Evolutionary conservation across 2,888 invertebrate species (phyloP).

Genomic region (Aelia acuminata): DNA sequence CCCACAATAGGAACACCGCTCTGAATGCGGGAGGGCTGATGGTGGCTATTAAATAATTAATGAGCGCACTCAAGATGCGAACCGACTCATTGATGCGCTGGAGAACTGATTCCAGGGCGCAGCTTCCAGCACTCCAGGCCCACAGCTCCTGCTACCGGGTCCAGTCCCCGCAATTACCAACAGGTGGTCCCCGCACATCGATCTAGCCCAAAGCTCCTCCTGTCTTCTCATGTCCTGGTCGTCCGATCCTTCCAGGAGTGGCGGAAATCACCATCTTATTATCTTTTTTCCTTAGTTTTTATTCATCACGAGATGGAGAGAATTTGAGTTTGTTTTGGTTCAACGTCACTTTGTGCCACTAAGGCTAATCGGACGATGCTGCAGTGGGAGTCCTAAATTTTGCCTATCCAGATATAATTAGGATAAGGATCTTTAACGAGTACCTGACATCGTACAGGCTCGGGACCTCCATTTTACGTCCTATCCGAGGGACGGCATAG

Average conservation of each 20-base stretch:
- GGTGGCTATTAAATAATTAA: slow-evolving; percentile 20
- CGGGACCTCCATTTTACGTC: no score
- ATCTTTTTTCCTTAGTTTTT: no score
- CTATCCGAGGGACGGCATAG: no score
- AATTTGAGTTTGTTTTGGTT: no score
- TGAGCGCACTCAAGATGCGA: not conserved
- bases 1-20: not conserved
- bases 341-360: no score
- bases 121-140: no score
- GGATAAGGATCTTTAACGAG: no score
- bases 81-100: not conserved
- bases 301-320: not conserved
- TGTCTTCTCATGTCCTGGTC: not conserved
- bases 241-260: not conserved
- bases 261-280: slow-evolving; percentile 18
- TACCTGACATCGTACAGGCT: no score
- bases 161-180: not conserved
- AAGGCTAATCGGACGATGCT: no score
- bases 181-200: slow-evolving; percentile 40
- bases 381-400: no score
- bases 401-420: no score
- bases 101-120: not conserved
- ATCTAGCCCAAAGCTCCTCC: not conserved
- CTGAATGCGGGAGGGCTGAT: not conserved
- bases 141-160: not conserved